Conservation (phyloP, 2,888 invertebrate species). For the Apodemia hepburni region DNA sequence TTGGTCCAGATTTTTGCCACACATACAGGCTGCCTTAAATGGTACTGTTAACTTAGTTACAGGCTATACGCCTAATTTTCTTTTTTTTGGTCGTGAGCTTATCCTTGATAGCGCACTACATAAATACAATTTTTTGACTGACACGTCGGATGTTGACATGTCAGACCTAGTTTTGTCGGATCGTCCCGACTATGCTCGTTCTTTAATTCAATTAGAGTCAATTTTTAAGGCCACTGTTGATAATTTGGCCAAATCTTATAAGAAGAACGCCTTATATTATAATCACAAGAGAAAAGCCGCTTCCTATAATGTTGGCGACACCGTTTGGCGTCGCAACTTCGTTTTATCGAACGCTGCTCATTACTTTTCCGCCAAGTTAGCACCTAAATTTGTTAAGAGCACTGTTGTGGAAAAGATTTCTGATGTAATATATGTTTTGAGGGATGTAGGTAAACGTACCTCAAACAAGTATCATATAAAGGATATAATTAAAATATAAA, state of each 20-base stretch:
- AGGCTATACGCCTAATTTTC: background rate
- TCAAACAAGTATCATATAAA: background rate
- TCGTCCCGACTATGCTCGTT: background rate
- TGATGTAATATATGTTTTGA: background rate
- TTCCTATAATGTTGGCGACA: slow-evolving; percentile 1
- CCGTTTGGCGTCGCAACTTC: background rate
- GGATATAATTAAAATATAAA: too few species aligned
- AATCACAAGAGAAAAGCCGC: background rate
- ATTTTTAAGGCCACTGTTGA: slow-evolving; percentile 1
- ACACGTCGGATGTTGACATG: background rate
- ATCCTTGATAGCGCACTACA: background rate
- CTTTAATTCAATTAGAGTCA: background rate
- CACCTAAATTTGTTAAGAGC: slow-evolving; percentile 8
- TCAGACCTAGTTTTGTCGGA: background rate
- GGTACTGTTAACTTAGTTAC: background rate
- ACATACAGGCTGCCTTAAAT: background rate
- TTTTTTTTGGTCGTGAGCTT: background rate
- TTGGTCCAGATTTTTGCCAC: background rate
- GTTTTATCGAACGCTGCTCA: background rate
- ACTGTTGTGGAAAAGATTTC: background rate
- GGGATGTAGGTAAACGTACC: background rate
- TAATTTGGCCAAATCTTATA: slow-evolving; percentile 4
- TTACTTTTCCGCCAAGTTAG: background rate
- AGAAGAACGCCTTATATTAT: background rate
- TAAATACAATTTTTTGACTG: background rate